Evolutionary conservation across 1,140 invertebrate species (phyloP), one percentile per base, ranked within the genome.

Genomic region (Scaptodrosophila lebanonensis): DNA sequence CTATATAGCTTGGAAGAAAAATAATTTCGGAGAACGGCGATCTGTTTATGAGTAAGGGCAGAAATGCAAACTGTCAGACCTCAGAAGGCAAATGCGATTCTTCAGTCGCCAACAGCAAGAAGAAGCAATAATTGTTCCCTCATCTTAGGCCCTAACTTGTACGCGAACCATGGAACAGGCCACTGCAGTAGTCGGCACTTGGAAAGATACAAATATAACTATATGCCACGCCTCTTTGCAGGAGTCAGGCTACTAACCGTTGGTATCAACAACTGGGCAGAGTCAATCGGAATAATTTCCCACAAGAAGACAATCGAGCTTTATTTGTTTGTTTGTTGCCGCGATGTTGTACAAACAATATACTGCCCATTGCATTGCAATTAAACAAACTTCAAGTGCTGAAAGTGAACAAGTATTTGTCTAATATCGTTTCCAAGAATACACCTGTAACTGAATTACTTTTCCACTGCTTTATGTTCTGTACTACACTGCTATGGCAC

Each of bases 161-260:
- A 91, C 9, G 93, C 92, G 63, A n/a, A 94, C 95, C 1, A 87
- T 96, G 66, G 93, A 95, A 84, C 90, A 91, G 59, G 94, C 95
- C 1, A 96, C 96, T 73, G 92, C 94, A 0, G 95, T 96, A 0
- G 94, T 97, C 3, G 95, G 95, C 1, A 93, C 95, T n/a, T 89
- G 96, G 7, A 94, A 96, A 84, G 94, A 97, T 65, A 90, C 95
- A 77, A 95, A 96, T 87, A 91, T 91, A 2, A 96, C 95, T 96
- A 95, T 82, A 90, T 96, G 42, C 95, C 95, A 0, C 87, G 90
- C 43, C 96, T 95, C 88, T 97, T 97, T 87, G 87, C 87, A 13
- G 94, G 94, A 33, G 94, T 94, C 8, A 88, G 44, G 47, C n/a
- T 86, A 85, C 29, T 64, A 75, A 35, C 54, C 93, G 73, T 90